These are phyloP conservation scores for Mimas tiliae DNA, from an alignment of 2,888 invertebrate genomes.

Conservation along the genomic window DNA sequence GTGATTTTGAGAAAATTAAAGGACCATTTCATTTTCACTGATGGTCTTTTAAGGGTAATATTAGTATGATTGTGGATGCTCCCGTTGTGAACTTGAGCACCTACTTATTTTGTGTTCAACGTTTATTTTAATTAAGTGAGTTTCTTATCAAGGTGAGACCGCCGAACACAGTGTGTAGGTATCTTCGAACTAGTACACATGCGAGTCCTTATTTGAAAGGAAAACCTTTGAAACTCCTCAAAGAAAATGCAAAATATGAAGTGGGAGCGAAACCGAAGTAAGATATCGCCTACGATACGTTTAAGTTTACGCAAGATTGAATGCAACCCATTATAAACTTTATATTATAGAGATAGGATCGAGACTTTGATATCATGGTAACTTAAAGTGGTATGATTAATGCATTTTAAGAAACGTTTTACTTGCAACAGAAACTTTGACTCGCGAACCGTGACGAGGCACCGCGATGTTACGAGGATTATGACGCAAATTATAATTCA, in stretches of 20 bases:
- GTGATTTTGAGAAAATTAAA: conserved; percentile 79
- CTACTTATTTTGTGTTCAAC: conserved; percentile 62
- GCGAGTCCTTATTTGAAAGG: conserved; percentile 36
- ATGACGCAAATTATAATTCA: conserved; percentile 46
- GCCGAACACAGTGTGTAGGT: background rate
- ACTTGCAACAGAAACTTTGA: conserved; percentile 72
- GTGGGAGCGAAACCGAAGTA: conserved; percentile 45
- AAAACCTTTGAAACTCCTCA: conserved; percentile 47
- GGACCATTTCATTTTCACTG: conserved; percentile 74
- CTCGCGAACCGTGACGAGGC: conserved; percentile 63
- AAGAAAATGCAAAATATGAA: conserved; percentile 62
- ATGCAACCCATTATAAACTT: conserved; percentile 55
- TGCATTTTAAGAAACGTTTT: conserved; percentile 73
- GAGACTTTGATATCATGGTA: conserved; percentile 53
- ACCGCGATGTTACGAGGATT: conserved; percentile 53
- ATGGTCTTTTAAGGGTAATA: conserved; percentile 72
- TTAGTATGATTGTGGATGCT: conserved; percentile 74
- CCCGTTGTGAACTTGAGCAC: conserved; percentile 55
- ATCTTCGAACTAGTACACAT: conserved; percentile 29
- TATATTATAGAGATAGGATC: conserved; percentile 54
- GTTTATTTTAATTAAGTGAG: conserved; percentile 70
- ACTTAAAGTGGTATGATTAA: conserved; percentile 67
- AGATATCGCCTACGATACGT: conserved; percentile 56
- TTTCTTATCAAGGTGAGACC: conserved; percentile 51
- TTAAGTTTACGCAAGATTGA: conserved; percentile 57